Evolutionary conservation across 2,797 vertebrate genomes (phyloP).

Genomic region (Lindbergichthys nudifrons): DNA sequence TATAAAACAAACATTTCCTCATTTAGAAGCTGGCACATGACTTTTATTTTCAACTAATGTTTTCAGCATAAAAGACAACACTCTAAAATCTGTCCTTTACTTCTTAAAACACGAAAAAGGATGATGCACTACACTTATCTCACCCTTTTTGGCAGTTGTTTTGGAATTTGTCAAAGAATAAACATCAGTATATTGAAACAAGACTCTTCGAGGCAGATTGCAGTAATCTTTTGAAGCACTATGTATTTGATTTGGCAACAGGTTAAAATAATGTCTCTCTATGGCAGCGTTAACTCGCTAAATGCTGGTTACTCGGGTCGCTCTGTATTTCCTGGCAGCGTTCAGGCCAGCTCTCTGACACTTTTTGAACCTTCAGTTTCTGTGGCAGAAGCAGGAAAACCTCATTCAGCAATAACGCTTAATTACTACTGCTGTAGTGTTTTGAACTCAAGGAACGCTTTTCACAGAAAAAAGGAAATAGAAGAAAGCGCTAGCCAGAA

Average conservation of each 20-base stretch:
- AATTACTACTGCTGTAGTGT: neutral
- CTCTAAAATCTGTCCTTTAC: neutral
- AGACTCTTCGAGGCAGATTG: neutral
- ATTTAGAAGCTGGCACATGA: no score
- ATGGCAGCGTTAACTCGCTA: neutral
- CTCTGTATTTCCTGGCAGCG: slow-evolving; percentile 5
- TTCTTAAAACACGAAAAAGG: neutral
- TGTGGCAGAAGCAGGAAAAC: neutral
- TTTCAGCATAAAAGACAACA: no score
- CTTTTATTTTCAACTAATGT: no score
- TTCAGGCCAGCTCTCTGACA: neutral
- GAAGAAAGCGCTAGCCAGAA: neutral
- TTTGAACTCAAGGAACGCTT: neutral
- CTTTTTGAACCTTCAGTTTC: neutral
- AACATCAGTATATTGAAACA: neutral
- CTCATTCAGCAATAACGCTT: neutral
- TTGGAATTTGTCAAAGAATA: neutral
- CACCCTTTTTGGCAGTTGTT: neutral
- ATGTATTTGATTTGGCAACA: neutral
- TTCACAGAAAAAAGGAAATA: neutral
- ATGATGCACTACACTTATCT: neutral
- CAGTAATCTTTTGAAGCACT: neutral
- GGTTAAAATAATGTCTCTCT: neutral
- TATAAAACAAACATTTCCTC: neutral
- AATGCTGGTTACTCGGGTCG: neutral